Conservation (phyloP, 1,140 invertebrate species). For the Bombyx mori region DNA sequence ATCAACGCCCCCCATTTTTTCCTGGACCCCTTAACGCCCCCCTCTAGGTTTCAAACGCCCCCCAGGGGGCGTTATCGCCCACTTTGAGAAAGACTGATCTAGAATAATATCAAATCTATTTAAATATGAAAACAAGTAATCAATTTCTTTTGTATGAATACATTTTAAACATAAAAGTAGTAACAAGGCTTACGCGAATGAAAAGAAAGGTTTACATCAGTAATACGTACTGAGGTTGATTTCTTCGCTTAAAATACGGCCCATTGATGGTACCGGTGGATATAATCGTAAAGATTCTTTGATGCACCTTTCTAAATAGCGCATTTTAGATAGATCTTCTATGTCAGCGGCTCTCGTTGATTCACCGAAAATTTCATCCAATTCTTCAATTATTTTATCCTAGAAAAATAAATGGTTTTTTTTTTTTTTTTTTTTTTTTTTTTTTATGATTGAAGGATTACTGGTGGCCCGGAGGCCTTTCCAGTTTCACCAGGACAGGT, state of each 20-base stretch:
- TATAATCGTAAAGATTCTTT: constrained; percentile 79
- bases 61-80: too few relatives aligned
- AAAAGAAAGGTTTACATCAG: background rate
- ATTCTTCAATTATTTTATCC: constrained; percentile 29
- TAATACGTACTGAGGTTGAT: constrained; percentile 68
- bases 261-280: constrained; percentile 82
- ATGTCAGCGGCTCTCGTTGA: constrained; percentile 70
- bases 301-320: constrained; percentile 81
- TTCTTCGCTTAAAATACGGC: constrained; percentile 74
- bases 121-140: background rate
- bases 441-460: too few relatives aligned
- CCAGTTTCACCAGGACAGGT: too few relatives aligned
- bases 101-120: background rate
- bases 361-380: constrained; percentile 36
- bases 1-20: too few relatives aligned
- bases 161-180: background rate
- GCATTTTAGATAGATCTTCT: constrained; percentile 77
- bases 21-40: too few relatives aligned
- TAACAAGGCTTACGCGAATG: background rate
- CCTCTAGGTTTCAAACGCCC: too few relatives aligned
- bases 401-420: constrained; percentile 10
- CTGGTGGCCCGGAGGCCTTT: too few relatives aligned
- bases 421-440: too few relatives aligned
- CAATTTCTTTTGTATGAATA: background rate
- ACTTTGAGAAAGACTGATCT: too few relatives aligned